Conservation (phyloP, 2,888 invertebrate species). For the Sussaba pulchella region DNA sequence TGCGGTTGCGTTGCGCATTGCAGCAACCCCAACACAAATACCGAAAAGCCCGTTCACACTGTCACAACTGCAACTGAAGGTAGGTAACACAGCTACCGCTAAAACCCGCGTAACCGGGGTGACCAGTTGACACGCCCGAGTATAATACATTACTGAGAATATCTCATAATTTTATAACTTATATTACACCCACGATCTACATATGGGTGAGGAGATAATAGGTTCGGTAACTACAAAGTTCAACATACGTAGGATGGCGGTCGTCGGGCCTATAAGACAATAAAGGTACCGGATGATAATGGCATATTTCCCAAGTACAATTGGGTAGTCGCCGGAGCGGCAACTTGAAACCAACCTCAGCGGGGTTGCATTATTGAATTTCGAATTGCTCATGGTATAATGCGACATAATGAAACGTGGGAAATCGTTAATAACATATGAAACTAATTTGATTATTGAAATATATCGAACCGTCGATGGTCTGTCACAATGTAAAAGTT, state of each 20-base stretch:
- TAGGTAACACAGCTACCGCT: slow-evolving; percentile 67
- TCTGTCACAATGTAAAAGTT: too few species aligned
- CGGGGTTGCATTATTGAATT: too few species aligned
- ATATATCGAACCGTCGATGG: too few species aligned
- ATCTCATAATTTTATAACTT: neutral
- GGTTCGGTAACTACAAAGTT: too few species aligned
- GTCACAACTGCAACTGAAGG: slow-evolving; percentile 50
- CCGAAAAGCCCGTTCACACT: slow-evolving; percentile 57
- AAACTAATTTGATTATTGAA: too few species aligned
- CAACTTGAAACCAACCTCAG: too few species aligned
- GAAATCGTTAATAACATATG: too few species aligned
- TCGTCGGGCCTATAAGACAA: too few species aligned
- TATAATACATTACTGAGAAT: neutral
- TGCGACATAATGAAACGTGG: neutral
- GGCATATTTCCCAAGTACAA: too few species aligned
- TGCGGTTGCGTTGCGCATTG: slow-evolving; percentile 74
- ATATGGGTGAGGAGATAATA: neutral
- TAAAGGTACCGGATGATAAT: too few species aligned
- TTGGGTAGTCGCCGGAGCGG: too few species aligned
- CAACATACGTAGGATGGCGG: too few species aligned
- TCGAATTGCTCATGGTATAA: neutral
- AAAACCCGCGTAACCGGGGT: slow-evolving; percentile 62
- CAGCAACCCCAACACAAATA: slow-evolving; percentile 74
- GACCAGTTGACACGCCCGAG: slow-evolving; percentile 54
- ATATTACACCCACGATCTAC: neutral